These are phyloP conservation scores for Psilopogon haemacephalus DNA, from an alignment of 2,113 vertebrate genomes.

Conservation along the genomic window DNA sequence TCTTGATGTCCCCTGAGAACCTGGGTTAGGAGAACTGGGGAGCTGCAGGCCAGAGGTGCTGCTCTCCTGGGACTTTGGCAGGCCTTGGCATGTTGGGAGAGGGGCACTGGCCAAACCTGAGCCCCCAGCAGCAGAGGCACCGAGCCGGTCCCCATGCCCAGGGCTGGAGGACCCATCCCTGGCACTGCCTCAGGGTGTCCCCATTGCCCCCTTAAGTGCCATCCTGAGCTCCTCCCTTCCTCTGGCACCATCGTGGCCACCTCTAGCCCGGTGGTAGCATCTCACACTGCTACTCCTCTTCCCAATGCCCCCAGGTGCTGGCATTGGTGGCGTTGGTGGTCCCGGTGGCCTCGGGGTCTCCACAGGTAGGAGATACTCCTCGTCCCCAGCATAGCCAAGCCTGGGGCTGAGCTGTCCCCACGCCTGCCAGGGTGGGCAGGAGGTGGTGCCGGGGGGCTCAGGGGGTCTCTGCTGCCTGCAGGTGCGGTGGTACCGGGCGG, in stretches of 20 bases:
- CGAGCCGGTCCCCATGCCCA: not conserved
- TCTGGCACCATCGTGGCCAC: rapidly evolving
- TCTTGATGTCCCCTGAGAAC: not conserved
- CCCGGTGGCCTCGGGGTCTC: slow-evolving; percentile 59
- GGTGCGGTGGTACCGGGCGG: slow-evolving; percentile 66
- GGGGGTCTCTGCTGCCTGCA: slow-evolving; percentile 40
- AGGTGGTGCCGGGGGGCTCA: not conserved
- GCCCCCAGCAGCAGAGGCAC: not conserved
- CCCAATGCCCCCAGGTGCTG: slow-evolving; percentile 38
- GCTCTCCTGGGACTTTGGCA: not conserved
- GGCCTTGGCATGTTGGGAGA: rapidly evolving
- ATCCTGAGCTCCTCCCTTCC: not conserved
- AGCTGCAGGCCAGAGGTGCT: not conserved
- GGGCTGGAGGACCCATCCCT: not conserved
- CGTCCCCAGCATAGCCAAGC: not conserved
- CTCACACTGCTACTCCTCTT: not conserved
- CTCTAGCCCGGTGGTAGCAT: not conserved
- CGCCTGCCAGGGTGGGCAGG: not conserved
- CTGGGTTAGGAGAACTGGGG: not conserved
- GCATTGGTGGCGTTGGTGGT: not conserved
- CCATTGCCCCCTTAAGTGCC: not conserved
- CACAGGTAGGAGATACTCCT: slow-evolving; percentile 55
- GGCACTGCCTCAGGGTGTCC: not conserved
- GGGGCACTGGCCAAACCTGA: not conserved
- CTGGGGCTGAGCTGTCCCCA: not conserved